Conservation (phyloP, 2,888 invertebrate species). For the Baccha elongata region DNA sequence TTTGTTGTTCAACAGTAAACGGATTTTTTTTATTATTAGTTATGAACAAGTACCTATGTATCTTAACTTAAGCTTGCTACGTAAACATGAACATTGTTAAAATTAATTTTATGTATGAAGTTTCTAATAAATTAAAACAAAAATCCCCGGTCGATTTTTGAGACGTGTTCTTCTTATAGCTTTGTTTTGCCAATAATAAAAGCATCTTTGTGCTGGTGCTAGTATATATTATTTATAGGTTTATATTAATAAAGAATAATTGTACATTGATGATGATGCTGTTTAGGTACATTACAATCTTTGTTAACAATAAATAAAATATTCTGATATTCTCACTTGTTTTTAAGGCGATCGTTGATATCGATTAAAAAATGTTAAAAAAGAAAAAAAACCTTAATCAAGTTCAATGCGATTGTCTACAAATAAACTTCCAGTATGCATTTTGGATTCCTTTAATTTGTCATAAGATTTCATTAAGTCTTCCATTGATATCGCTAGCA, state of each 20-base stretch:
- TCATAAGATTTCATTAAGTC: conserved; percentile 88
- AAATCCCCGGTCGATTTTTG: not conserved
- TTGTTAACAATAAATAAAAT: conserved; percentile 26
- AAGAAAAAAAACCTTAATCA: no score
- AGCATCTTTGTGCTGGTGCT: conserved; percentile 48
- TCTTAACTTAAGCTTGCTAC: no score
- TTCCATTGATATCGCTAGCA: conserved; percentile 92
- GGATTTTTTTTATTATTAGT: not conserved
- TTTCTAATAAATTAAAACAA: not conserved
- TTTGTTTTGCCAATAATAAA: not conserved
- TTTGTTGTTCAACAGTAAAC: not conserved
- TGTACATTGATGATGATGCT: conserved; percentile 30
- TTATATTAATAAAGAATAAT: conserved; percentile 15
- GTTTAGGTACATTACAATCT: conserved; percentile 31
- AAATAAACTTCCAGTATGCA: conserved; percentile 82
- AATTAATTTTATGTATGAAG: no score
- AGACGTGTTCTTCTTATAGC: not conserved
- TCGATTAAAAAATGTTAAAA: conserved; percentile 2
- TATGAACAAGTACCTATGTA: no score
- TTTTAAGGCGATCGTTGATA: conserved; percentile 48
- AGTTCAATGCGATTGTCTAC: conserved; percentile 80
- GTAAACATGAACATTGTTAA: no score
- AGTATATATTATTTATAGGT: not conserved
- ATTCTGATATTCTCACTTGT: conserved; percentile 5
- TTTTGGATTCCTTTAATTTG: conserved; percentile 90